These are phyloP conservation scores for Mystacornis crossleyi DNA, from an alignment of 2,113 vertebrate genomes.

Conservation along the genomic window DNA sequence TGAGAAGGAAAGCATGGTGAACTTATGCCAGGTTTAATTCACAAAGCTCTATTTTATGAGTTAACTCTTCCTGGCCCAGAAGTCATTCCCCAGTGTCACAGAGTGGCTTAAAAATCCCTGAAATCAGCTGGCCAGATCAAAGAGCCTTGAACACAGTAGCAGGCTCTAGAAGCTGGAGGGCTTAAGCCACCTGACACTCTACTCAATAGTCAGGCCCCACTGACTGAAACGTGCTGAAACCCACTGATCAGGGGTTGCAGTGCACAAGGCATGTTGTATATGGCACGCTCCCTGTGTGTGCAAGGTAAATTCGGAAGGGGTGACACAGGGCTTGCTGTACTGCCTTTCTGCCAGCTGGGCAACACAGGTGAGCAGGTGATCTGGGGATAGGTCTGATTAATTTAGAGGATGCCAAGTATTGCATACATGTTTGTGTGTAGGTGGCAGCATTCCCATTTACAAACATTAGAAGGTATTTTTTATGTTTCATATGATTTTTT, in stretches of 20 bases:
- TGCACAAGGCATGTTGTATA: not conserved
- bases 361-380: not conserved
- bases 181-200: not conserved
- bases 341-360: not conserved
- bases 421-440: rapidly evolving
- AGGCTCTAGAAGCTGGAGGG: not conserved
- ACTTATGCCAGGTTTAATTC: not conserved
- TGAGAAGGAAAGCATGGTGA: not conserved
- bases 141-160: not conserved
- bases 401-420: not conserved
- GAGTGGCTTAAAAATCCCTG: not conserved
- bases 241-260: not conserved
- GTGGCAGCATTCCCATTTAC: not conserved
- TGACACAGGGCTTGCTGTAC: not conserved
- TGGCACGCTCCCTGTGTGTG: rapidly evolving
- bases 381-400: not conserved
- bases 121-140: not conserved
- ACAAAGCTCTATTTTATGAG: not conserved
- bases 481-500: not conserved
- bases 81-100: not conserved
- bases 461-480: not conserved
- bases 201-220: not conserved
- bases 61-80: not conserved
- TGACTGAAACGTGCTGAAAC: not conserved
- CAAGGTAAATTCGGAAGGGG: not conserved